Conservation (phyloP, 1,140 invertebrate species). For the Melipona quadrifasciata region DNA sequence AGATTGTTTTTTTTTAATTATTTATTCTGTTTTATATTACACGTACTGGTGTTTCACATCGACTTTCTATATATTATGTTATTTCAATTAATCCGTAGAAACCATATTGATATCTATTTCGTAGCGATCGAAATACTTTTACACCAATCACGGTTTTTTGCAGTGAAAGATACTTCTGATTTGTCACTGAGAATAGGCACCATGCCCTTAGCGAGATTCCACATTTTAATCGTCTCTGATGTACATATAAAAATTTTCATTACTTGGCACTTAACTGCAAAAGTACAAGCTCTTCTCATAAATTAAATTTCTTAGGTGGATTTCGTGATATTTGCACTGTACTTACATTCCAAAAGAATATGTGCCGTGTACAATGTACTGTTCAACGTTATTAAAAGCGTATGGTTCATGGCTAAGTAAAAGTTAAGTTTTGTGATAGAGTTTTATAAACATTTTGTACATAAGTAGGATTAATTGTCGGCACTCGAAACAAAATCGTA, state of each 20-base stretch:
- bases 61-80: not conserved
- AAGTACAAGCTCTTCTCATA: too few relatives aligned
- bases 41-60: not conserved
- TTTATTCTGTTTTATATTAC: not conserved
- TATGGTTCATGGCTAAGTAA: slow-evolving; percentile 44
- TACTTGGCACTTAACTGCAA: not conserved
- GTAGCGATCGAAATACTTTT: not conserved
- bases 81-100: not conserved
- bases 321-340: not conserved
- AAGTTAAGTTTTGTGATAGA: slow-evolving; percentile 54
- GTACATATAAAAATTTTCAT: not conserved
- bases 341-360: not conserved
- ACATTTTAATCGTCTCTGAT: not conserved
- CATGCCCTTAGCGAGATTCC: too few relatives aligned
- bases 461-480: not conserved
- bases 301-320: too few relatives aligned
- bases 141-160: not conserved
- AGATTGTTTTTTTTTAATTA: not conserved
- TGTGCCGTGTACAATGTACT: not conserved
- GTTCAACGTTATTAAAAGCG: slow-evolving; percentile 18
- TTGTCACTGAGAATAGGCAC: not conserved
- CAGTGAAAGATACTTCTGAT: not conserved
- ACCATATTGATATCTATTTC: not conserved
- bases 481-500: not conserved
- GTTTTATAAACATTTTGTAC: slow-evolving; percentile 64